These are phyloP conservation scores for Euplagia quadripunctaria DNA, from an alignment of 2,888 invertebrate genomes.

Conservation along the genomic window DNA sequence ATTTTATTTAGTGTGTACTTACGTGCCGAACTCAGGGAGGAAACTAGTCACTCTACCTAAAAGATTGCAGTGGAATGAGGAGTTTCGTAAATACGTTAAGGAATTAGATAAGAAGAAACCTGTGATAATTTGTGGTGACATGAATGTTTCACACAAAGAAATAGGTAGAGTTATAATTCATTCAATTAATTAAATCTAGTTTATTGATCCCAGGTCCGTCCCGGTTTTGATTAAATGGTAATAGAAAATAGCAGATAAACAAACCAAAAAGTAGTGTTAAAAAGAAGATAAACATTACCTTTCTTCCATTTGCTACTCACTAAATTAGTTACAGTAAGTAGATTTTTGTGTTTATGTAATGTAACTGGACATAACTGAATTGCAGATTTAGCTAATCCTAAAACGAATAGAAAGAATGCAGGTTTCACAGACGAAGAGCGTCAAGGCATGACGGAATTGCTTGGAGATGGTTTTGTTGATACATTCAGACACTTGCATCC, in stretches of 20 bases:
- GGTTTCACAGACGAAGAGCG: slow-evolving; percentile 99
- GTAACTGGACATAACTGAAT: slow-evolving; percentile 9
- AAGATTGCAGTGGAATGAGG: slow-evolving; percentile 96
- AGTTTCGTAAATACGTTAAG: slow-evolving; percentile 92
- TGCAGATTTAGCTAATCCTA: slow-evolving; percentile 97
- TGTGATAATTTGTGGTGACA: slow-evolving; percentile 97
- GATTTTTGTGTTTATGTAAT: slow-evolving; percentile 20
- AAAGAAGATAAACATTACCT: no score
- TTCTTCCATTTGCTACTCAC: no score
- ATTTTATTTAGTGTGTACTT: slow-evolving; percentile 95
- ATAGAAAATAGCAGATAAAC: no score
- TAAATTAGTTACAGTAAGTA: background rate
- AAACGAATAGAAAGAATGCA: slow-evolving; percentile 96
- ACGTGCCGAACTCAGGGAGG: slow-evolving; percentile 98
- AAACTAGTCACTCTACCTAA: slow-evolving; percentile 95
- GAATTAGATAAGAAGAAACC: slow-evolving; percentile 95
- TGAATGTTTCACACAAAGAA: slow-evolving; percentile 98
- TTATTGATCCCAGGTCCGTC: no score
- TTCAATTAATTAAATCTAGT: background rate
- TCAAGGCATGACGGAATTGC: slow-evolving; percentile 94
- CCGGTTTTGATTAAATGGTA: no score
- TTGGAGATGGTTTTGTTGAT: slow-evolving; percentile 95
- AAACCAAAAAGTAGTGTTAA: no score
- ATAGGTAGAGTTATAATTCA: slow-evolving; percentile 89
- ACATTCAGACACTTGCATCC: slow-evolving; percentile 96